Evolutionary conservation across 1,140 invertebrate genomes (phyloP).

Genomic region (Bombus haemorrhoidalis): DNA sequence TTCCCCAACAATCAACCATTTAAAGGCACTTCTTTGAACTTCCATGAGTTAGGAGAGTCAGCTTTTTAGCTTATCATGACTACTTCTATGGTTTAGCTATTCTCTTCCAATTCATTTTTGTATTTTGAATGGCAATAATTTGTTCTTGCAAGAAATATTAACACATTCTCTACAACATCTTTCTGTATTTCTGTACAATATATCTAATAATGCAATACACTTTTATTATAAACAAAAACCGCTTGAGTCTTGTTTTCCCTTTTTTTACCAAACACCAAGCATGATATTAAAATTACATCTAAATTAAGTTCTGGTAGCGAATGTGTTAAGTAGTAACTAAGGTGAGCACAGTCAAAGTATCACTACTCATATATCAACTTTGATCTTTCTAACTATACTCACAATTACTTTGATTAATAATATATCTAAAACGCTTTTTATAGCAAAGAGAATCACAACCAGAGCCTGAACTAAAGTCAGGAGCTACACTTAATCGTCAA

Average conservation of each 20-base stretch:
- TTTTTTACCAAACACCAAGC: not conserved
- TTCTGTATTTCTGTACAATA: not conserved
- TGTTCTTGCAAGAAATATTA: not conserved
- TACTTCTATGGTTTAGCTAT: not conserved
- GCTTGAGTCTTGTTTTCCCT: not conserved
- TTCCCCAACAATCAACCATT: not conserved
- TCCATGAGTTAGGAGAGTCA: not conserved
- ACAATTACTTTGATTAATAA: not conserved
- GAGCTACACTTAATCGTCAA: not conserved
- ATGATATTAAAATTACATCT: not conserved
- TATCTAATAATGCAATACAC: not conserved
- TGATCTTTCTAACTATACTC: not conserved
- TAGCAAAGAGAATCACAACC: not conserved
- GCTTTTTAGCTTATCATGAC: not conserved
- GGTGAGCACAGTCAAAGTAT: not conserved
- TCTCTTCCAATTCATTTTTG: not conserved
- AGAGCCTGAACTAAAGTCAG: not conserved
- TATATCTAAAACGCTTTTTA: not conserved
- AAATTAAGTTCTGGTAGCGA: not conserved
- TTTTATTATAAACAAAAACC: not conserved
- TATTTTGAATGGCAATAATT: not conserved
- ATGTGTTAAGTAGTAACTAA: not conserved
- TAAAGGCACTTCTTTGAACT: constrained; percentile 35
- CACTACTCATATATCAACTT: not conserved
- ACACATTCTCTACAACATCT: not conserved